Base-by-base conservation (phyloP, 2,888 invertebrate genomes). In the Trichacis sp. region DNA sequence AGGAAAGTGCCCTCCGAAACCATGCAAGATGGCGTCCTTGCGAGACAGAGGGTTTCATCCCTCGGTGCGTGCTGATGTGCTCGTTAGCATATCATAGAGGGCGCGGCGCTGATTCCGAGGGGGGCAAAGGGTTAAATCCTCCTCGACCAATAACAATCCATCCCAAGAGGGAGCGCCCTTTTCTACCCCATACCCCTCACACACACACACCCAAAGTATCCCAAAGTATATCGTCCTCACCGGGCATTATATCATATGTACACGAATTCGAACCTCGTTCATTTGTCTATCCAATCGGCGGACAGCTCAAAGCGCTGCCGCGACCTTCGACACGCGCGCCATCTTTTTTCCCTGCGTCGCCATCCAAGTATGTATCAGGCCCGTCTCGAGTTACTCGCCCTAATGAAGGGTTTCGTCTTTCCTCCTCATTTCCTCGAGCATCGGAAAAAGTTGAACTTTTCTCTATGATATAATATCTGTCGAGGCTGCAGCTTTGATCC, bases 141-240 rank as follows among this genome's bases (percentile, higher is more conserved):
- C 67, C 64, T 77, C 79, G 73, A 75, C 83, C 83, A 83, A 83
- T 83, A 81, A 81, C 79, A 77, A 77, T 78, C 74, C 73, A 77
- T 80, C 75, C 70, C 71, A 68, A 70, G 66, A 60, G 64, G 65
- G 60, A 63, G 65, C 69, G 67, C 70, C 56, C 64, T 66, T 56
- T 59, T 47, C 59, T 54, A 52, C 69, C 63, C 60, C 57, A 47
- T 54, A 50, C 61, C 48, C 46, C 19, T 8, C 17, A n/a, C n/a
- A n/a, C n/a, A n/a, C n/a, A n/a, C n/a, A n/a, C n/a, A n/a, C n/a
- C n/a, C n/a, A n/a, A n/a, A n/a, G n/a, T n/a, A n/a, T n/a, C n/a
- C n/a, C n/a, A n/a, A n/a, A n/a, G n/a, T n/a, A n/a, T n/a, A n/a
- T n/a, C n/a, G n/a, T n/a, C n/a, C n/a, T n/a, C n/a, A 69, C 69